Conservation (phyloP, 2,888 invertebrate species). For the Gastracanthus pulcherrimus region DNA sequence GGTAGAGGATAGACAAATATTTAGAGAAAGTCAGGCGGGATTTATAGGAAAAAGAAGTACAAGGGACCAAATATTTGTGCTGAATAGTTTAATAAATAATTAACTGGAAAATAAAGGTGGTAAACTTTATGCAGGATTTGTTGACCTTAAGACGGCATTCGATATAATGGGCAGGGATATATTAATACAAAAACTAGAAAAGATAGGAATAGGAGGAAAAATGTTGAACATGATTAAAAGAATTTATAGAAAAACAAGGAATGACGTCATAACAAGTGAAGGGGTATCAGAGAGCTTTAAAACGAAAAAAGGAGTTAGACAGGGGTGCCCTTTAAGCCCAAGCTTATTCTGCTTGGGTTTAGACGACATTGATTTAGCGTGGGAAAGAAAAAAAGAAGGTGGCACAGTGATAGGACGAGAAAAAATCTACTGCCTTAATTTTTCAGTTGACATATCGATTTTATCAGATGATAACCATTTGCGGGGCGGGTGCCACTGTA, state of each 20-base stretch:
- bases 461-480: neutral
- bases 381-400: neutral
- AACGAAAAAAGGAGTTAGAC: conserved; percentile 37
- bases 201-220: conserved; percentile 22
- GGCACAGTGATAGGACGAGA: neutral
- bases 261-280: conserved; percentile 40
- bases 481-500: too few species aligned
- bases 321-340: conserved; percentile 50
- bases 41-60: neutral
- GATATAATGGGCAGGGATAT: neutral
- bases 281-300: neutral
- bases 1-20: neutral
- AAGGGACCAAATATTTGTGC: neutral
- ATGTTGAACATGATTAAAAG: conserved; percentile 28
- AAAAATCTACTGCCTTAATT: neutral
- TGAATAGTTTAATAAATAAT: neutral
- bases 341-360: conserved; percentile 44
- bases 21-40: neutral
- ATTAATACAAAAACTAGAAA: neutral
- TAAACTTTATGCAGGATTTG: neutral
- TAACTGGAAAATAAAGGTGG: neutral
- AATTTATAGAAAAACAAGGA: conserved; percentile 48
- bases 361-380: conserved; percentile 54
- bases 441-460: conserved; percentile 48
- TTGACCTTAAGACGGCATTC: neutral